Percentiles rank a stretch among this genome's conserved stretches.
Evolutionary conservation across 2,888 invertebrate species (phyloP).

Genomic region (Nymphalis c-album): DNA sequence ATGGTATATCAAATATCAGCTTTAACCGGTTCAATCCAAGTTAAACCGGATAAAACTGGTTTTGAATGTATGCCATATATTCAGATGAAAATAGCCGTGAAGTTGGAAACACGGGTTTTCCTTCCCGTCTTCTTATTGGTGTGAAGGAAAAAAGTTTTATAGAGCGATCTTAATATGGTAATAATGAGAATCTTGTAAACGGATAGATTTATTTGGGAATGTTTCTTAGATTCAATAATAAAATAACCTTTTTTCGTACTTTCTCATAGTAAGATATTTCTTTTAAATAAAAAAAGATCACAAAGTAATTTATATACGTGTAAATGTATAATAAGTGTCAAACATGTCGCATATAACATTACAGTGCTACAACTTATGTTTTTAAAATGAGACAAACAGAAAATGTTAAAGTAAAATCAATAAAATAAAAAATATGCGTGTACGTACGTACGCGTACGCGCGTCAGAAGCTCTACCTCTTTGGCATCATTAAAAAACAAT

Average conservation of each 20-base stretch:
- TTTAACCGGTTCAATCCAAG: not conserved
- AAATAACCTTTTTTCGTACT: not conserved
- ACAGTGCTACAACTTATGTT: not conserved
- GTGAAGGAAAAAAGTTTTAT: conserved; percentile 24
- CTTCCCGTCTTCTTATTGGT: conserved; percentile 7
- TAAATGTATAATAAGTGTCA: too few relatives aligned
- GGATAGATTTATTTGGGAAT: conserved; percentile 27
- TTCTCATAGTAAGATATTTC: not conserved
- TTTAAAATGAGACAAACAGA: too few relatives aligned
- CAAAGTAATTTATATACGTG: too few relatives aligned
- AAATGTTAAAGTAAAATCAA: too few relatives aligned
- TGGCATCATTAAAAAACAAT: too few relatives aligned
- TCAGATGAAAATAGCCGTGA: conserved; percentile 24
- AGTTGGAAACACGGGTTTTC: conserved; percentile 21
- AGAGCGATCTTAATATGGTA: conserved; percentile 31
- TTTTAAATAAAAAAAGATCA: not conserved
- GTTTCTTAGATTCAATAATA: not conserved
- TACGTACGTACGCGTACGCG: too few relatives aligned
- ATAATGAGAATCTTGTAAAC: conserved; percentile 23
- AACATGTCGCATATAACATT: too few relatives aligned
- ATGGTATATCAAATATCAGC: too few relatives aligned
- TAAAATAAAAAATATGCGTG: too few relatives aligned
- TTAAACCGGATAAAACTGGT: not conserved
- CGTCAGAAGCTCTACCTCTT: too few relatives aligned
- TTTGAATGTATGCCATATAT: not conserved